A percentile compares a stretch with the other conserved stretches of the same genome.
Evolutionary conservation across 2,113 vertebrate genomes (phyloP).

Genomic region (Seriola quinqueradiata): DNA sequence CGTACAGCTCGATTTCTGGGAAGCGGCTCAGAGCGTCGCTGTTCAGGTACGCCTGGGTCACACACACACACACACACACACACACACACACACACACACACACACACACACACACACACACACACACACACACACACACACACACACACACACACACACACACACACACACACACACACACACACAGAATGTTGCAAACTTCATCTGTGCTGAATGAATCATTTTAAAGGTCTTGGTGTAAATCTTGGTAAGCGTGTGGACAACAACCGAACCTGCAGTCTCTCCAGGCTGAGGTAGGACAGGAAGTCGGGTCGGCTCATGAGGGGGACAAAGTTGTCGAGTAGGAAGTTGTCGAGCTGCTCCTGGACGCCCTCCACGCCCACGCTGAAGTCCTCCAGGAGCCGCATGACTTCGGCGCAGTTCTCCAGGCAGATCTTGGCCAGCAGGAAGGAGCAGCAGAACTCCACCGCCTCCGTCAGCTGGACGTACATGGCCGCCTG

Average conservation of each 20-base stretch:
- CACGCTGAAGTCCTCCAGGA: constrained; percentile 99
- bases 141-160: too few relatives aligned
- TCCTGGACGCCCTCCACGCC: constrained; percentile 98
- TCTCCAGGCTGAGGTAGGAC: constrained; percentile 97
- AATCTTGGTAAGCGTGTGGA: too few relatives aligned
- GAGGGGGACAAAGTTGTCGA: constrained; percentile 98
- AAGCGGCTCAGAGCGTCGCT: constrained; percentile 96
- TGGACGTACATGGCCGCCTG: constrained; percentile 99
- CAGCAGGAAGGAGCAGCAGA: constrained; percentile 99
- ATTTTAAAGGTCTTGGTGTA: too few relatives aligned
- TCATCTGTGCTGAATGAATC: too few relatives aligned
- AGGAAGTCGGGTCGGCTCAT: constrained; percentile 98
- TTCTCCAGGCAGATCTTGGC: constrained; percentile 99
- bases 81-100: too few relatives aligned
- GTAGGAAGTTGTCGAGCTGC: constrained; percentile 95
- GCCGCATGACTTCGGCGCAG: constrained; percentile 98
- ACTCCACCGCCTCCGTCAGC: constrained; percentile 98
- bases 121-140: too few relatives aligned
- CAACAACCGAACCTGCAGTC: constrained; percentile 86
- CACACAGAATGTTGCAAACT: too few relatives aligned
- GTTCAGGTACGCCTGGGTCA: constrained; percentile 89
- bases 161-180: too few relatives aligned
- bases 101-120: too few relatives aligned
- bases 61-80: not conserved
- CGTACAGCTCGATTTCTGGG: constrained; percentile 98